Evolutionary conservation across 1,140 invertebrate genomes (phyloP).

Genomic region (Drosophila bocki): DNA sequence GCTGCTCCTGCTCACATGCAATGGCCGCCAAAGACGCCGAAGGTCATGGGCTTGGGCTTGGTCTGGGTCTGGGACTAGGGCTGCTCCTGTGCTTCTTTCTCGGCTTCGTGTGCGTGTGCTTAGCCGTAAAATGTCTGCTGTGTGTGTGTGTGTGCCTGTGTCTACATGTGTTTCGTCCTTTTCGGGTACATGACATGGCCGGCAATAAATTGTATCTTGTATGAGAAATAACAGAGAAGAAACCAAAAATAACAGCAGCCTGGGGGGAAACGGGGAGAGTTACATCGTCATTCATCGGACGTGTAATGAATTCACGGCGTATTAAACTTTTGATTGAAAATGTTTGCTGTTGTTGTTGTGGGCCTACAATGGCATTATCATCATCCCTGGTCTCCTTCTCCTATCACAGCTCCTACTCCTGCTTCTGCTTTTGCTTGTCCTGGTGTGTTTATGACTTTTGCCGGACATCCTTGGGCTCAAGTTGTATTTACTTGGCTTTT

Average conservation of each 20-base stretch:
- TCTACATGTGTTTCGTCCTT: slow-evolving; percentile 55
- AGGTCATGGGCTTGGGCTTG: slow-evolving; percentile 61
- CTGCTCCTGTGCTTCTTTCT: neutral
- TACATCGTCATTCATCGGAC: slow-evolving; percentile 55
- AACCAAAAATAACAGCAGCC: slow-evolving; percentile 71
- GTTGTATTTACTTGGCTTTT: slow-evolving; percentile 17
- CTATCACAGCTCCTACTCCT: neutral
- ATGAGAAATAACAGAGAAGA: slow-evolving; percentile 55
- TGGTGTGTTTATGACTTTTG: slow-evolving; percentile 36
- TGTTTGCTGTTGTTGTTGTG: slow-evolving; percentile 24
- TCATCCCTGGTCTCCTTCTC: slow-evolving; percentile 3
- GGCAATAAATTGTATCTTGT: slow-evolving; percentile 82
- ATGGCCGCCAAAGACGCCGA: slow-evolving; percentile 71
- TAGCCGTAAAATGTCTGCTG: slow-evolving; percentile 58
- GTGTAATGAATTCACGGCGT: slow-evolving; percentile 69
- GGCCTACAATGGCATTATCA: slow-evolving; percentile 39
- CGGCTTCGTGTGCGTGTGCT: slow-evolving; percentile 15
- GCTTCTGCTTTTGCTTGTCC: neutral
- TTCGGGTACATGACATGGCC: slow-evolving; percentile 59
- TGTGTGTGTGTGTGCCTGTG: slow-evolving; percentile 28
- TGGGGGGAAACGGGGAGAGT: neutral
- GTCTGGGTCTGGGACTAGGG: neutral
- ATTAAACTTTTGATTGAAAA: slow-evolving; percentile 74
- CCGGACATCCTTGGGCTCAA: slow-evolving; percentile 35
- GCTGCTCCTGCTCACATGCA: slow-evolving; percentile 42